These are phyloP conservation scores for Odobenus rosmarus DNA, from an alignment of 2,113 vertebrate species.

Conservation along the genomic window DNA sequence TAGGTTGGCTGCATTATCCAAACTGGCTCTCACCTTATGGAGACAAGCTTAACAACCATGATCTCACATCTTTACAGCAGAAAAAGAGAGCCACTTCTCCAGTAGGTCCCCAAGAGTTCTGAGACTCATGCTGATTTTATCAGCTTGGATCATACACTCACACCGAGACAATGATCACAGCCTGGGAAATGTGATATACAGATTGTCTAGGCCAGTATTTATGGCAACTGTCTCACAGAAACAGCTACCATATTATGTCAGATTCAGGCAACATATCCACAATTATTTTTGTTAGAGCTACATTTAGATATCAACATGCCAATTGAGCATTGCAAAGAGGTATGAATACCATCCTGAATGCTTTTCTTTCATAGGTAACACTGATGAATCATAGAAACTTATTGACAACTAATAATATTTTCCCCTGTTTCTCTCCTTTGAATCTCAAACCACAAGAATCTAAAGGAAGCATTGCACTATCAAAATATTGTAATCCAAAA, in stretches of 20 bases:
- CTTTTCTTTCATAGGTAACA: neutral
- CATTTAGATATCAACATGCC: neutral
- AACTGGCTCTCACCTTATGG: neutral
- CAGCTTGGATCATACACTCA: neutral
- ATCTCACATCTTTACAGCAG: neutral
- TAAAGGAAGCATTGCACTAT: neutral
- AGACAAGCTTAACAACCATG: neutral
- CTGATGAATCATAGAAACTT: neutral
- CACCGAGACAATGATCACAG: neutral
- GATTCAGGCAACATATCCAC: neutral
- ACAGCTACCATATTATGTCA: neutral
- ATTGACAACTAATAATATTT: neutral
- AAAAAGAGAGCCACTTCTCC: neutral
- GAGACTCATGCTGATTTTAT: neutral
- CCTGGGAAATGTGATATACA: neutral
- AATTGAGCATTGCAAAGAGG: neutral
- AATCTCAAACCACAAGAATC: neutral
- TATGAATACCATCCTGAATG: neutral
- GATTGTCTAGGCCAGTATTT: neutral
- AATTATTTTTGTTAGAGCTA: neutral
- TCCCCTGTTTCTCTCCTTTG: neutral
- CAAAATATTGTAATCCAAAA: neutral
- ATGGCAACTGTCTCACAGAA: neutral
- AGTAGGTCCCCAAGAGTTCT: too few species aligned
- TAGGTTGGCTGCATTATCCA: neutral